phyloP scores from a whole-genome alignment of 2,888 invertebrate genomes.

The Ochropleura leucogaster region DNA sequence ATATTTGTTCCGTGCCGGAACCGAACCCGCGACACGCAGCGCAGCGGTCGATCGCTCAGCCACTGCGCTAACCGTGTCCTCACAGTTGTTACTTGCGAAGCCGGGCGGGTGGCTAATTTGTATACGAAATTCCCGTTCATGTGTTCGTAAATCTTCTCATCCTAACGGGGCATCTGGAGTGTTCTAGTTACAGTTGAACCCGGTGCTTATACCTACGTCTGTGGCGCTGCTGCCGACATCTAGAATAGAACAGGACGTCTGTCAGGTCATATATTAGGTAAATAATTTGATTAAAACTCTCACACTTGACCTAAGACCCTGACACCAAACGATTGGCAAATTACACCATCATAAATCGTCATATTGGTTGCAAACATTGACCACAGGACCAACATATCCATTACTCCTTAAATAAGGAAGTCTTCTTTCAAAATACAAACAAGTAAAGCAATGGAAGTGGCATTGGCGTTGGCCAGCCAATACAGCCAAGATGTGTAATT shows the following conservation, averaged over 20 bases:
- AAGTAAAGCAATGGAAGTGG: constrained; percentile 12
- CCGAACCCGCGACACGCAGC: no score
- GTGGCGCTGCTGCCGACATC: not conserved
- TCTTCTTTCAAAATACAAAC: not conserved
- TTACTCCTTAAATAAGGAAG: not conserved
- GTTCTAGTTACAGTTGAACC: not conserved
- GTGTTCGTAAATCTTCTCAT: not conserved
- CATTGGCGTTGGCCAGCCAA: constrained; percentile 24
- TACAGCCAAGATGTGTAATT: constrained; percentile 34
- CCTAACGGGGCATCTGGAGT: not conserved
- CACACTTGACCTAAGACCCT: constrained; percentile 40
- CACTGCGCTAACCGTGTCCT: no score
- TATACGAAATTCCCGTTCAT: not conserved
- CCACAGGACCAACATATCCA: constrained; percentile 12
- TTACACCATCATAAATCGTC: constrained; percentile 19
- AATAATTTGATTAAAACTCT: not conserved
- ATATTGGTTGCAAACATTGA: constrained; percentile 23
- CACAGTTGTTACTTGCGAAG: no score
- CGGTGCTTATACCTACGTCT: not conserved
- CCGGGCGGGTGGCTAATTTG: not conserved
- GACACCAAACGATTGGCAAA: constrained; percentile 50
- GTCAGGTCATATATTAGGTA: not conserved
- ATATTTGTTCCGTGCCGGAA: no score
- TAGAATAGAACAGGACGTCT: not conserved
- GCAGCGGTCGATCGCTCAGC: no score